These are phyloP conservation scores for Hoplias malabaricus DNA, from an alignment of 2,113 vertebrate species.

Conservation along the genomic window DNA sequence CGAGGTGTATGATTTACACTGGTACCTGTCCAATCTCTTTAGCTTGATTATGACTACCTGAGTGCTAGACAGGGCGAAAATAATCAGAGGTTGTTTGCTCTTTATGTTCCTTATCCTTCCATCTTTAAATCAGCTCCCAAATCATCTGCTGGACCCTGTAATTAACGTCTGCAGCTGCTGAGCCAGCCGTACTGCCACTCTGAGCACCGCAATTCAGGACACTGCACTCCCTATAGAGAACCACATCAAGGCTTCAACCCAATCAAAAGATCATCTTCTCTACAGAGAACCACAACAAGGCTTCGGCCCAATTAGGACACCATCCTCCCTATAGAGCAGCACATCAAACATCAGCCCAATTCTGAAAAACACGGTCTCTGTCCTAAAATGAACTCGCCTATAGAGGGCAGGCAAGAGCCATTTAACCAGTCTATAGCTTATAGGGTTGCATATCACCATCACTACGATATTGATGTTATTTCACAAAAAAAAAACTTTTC, in stretches of 20 bases:
- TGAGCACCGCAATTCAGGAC: neutral
- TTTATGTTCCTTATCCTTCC: neutral
- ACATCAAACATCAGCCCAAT: too few species aligned
- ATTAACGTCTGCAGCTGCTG: conserved; percentile 40
- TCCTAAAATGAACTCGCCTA: neutral
- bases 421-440: neutral
- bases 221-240: neutral
- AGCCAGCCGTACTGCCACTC: neutral
- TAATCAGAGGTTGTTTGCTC: conserved; percentile 28
- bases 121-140: neutral
- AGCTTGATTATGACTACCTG: neutral
- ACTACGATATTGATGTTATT: too few species aligned
- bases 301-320: neutral
- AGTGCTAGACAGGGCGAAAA: neutral
- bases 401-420: neutral
- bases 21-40: neutral
- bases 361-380: too few species aligned
- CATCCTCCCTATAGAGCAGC: too few species aligned
- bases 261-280: neutral
- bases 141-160: conserved; percentile 44
- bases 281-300: conserved; percentile 4
- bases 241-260: conserved; percentile 27
- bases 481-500: too few species aligned
- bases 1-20: neutral
- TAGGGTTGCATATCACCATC: neutral